A percentile compares a stretch with the other conserved stretches of the same genome.
phyloP scores from a whole-genome alignment of 2,113 vertebrate species.

The Anhinga anhinga region DNA sequence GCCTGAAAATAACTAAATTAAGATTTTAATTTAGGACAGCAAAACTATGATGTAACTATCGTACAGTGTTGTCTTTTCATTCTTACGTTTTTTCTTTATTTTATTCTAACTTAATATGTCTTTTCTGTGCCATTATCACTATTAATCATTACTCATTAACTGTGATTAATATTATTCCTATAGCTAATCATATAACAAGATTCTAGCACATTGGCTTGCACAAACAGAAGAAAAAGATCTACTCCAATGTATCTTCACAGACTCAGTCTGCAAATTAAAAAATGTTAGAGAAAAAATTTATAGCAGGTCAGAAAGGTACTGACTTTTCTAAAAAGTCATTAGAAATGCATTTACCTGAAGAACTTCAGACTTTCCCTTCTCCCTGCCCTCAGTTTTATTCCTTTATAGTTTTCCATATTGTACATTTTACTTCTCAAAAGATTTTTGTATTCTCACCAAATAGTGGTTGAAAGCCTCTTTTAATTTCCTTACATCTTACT shows the following conservation, averaged over 20 bases:
- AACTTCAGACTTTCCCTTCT: fast-evolving
- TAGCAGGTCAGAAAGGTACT: not conserved
- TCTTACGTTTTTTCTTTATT: not conserved
- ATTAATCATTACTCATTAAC: not conserved
- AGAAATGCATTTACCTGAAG: not conserved
- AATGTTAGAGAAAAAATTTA: not conserved
- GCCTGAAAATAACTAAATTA: not conserved
- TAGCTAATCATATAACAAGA: not conserved
- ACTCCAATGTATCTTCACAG: not conserved
- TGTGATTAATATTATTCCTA: not conserved
- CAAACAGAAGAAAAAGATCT: not conserved
- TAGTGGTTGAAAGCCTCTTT: not conserved
- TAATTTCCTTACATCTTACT: not conserved
- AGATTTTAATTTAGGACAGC: not conserved
- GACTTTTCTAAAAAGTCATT: not conserved
- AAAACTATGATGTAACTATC: not conserved
- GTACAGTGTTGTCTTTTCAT: not conserved
- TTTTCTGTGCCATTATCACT: not conserved
- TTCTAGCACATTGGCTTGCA: not conserved
- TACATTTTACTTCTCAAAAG: not conserved
- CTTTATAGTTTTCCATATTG: not conserved
- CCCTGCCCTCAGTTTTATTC: fast-evolving
- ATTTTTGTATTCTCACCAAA: not conserved
- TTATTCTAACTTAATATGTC: not conserved
- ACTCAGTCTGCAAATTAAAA: not conserved